A percentile compares a stretch with the other conserved stretches of the same genome.
These are phyloP conservation scores for Anas bernieri DNA, from an alignment of 2,797 vertebrate species.

Conservation along the genomic window DNA sequence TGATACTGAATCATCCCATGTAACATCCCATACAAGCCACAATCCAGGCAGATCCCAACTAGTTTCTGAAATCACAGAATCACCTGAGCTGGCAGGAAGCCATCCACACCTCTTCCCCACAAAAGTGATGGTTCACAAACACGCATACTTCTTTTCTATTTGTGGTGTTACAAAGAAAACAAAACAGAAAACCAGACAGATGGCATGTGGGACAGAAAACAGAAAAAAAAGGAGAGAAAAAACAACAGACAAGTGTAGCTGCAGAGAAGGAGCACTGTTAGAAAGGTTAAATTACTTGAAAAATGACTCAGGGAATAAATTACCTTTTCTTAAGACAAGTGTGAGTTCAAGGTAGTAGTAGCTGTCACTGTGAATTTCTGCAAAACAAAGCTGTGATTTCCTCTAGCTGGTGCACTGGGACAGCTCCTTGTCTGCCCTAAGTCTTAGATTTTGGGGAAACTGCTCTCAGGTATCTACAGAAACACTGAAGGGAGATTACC, in stretches of 20 bases:
- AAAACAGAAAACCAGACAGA: conserved; percentile 42
- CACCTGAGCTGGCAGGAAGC: background rate
- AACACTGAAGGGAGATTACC: background rate
- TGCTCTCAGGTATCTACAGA: background rate
- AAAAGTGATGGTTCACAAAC: background rate
- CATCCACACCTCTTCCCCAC: background rate
- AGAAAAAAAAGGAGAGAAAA: background rate
- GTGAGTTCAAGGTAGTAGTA: background rate
- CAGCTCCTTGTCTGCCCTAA: background rate
- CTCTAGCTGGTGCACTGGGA: background rate
- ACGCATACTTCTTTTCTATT: background rate
- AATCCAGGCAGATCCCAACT: background rate
- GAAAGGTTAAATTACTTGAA: background rate
- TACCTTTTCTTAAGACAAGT: background rate
- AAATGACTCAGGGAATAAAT: conserved; percentile 5
- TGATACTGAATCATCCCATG: rapidly evolving
- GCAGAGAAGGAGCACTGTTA: background rate
- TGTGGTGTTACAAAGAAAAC: background rate
- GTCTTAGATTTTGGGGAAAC: background rate
- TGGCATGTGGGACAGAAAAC: conserved; percentile 5
- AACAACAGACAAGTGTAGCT: background rate
- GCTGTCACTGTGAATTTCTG: background rate
- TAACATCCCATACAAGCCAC: background rate
- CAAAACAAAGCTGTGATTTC: background rate
- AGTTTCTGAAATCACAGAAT: conserved; percentile 8